Conservation (phyloP, 2,888 invertebrate genomes). For the Dimorphilus gyrociliatus region DNA sequence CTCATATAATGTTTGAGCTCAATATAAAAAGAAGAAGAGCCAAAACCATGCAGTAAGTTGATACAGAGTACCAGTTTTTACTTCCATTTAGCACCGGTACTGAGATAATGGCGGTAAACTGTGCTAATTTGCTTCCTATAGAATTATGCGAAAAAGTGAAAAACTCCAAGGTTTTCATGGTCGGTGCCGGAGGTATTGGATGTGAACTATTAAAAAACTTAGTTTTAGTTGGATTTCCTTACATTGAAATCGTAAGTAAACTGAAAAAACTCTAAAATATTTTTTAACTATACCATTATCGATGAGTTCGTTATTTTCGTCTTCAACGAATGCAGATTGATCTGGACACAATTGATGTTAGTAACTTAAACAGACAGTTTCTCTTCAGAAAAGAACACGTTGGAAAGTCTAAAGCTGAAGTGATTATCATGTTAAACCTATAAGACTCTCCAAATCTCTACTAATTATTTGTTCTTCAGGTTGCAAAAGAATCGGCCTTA, state of each 20-base stretch:
- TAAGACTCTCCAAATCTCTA: not conserved
- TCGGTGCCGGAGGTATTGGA: conserved; percentile 94
- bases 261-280: not conserved
- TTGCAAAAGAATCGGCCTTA: conserved; percentile 73
- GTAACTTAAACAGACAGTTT: conserved; percentile 95
- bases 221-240: conserved; percentile 74
- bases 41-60: too few species aligned
- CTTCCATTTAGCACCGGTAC: too few species aligned
- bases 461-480: conserved; percentile 36
- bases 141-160: conserved; percentile 15
- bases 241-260: conserved; percentile 86
- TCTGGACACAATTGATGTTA: conserved; percentile 96
- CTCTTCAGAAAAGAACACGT: conserved; percentile 97
- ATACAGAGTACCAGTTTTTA: too few species aligned
- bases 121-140: too few species aligned
- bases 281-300: conserved; percentile 2
- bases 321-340: too few species aligned
- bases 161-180: conserved; percentile 34
- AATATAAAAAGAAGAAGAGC: too few species aligned
- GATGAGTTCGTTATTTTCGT: too few species aligned
- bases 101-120: too few species aligned
- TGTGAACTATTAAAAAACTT: conserved; percentile 96
- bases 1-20: too few species aligned
- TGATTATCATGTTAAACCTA: conserved; percentile 12
- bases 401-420: conserved; percentile 75